phyloP scores from a whole-genome alignment of 2,113 vertebrate genomes.

The Gadus macrocephalus region DNA sequence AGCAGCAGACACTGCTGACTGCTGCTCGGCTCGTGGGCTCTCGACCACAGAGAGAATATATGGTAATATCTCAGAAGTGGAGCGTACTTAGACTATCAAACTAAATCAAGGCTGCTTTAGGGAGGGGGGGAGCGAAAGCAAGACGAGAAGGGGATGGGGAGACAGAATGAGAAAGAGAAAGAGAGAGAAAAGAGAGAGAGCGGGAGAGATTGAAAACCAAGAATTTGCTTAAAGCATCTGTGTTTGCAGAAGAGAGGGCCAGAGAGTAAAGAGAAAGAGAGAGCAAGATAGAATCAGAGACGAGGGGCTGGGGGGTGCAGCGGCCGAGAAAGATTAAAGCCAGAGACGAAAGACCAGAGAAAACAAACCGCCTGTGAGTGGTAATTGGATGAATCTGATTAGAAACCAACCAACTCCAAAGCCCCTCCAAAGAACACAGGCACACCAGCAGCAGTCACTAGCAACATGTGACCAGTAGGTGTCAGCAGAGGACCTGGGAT shows the following conservation, averaged over 20 bases:
- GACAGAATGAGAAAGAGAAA: too few relatives aligned
- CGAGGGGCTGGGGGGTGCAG: not conserved
- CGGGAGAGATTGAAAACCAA: not conserved
- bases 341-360: conserved; percentile 24
- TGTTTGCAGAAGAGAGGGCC: conserved; percentile 48
- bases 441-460: not conserved
- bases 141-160: too few relatives aligned
- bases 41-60: conserved; percentile 34
- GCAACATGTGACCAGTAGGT: conserved; percentile 52
- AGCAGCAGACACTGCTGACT: conserved; percentile 40
- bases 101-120: conserved; percentile 54
- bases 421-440: conserved; percentile 9
- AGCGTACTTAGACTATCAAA: conserved; percentile 65
- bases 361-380: not conserved
- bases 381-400: too few relatives aligned
- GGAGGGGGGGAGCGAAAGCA: not conserved
- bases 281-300: conserved; percentile 3
- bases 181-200: conserved; percentile 13
- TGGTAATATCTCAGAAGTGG: conserved; percentile 46
- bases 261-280: conserved; percentile 21
- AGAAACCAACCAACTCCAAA: not conserved
- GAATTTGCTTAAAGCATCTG: conserved; percentile 30
- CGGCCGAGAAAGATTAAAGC: conserved; percentile 40
- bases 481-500: conserved; percentile 49
- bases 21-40: conserved; percentile 26